A percentile compares a stretch with the other conserved stretches of the same genome.
Conservation (phyloP, 30 jellyfish, hydroid and myxozoan species). For the Aurelia coerulea region DNA sequence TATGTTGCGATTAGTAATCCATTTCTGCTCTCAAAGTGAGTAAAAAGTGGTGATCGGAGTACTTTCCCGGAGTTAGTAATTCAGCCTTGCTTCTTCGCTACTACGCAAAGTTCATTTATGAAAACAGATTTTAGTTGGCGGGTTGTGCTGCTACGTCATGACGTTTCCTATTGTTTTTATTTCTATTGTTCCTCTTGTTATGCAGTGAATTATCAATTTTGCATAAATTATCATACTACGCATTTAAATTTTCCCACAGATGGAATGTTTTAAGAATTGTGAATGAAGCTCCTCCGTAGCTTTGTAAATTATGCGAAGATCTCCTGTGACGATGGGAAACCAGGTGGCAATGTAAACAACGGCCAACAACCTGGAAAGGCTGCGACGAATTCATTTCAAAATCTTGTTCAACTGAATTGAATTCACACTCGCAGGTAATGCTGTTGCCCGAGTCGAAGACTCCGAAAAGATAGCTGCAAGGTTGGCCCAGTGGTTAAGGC, state of each 20-base stretch:
- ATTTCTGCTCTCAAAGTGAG: too few species aligned
- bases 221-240: conserved; percentile 52
- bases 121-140: conserved; percentile 73
- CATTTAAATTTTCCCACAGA: conserved; percentile 15
- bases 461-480: too few species aligned
- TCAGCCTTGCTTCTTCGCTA: conserved; percentile 19
- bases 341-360: too few species aligned
- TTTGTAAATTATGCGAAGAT: not conserved
- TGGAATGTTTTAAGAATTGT: conserved; percentile 23
- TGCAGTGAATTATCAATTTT: conserved; percentile 3
- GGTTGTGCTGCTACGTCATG: conserved; percentile 75
- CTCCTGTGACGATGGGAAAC: too few species aligned
- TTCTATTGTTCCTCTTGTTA: conserved; percentile 20
- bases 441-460: too few species aligned
- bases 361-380: too few species aligned
- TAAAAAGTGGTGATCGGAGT: not conserved
- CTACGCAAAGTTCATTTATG: conserved; percentile 71
- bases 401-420: too few species aligned
- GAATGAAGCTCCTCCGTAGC: conserved; percentile 65
- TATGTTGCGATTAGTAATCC: too few species aligned
- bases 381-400: too few species aligned
- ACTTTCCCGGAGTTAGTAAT: too few species aligned
- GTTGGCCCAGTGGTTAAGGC: too few species aligned
- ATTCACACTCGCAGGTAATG: too few species aligned
- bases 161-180: conserved; percentile 33